Percentiles rank a stretch among this genome's conserved stretches.
These are phyloP conservation scores for Callopanchax toddi DNA, from an alignment of 2,113 vertebrate species.

Conservation along the genomic window DNA sequence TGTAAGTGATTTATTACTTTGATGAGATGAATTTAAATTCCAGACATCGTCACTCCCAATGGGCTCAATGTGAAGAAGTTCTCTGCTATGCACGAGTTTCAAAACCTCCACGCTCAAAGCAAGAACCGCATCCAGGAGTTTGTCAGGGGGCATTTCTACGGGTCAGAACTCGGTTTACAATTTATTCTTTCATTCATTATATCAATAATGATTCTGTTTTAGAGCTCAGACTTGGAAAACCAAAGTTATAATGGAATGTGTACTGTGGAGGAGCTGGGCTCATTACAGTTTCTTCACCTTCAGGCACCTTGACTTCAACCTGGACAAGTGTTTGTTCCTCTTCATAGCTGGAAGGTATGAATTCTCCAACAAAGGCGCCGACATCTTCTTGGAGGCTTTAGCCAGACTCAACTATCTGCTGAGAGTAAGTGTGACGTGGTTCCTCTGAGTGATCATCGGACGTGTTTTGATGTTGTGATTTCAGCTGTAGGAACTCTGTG, in stretches of 20 bases:
- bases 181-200: too few species aligned
- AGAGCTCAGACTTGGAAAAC: too few species aligned
- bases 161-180: slow-evolving; percentile 83
- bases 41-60: slow-evolving; percentile 91
- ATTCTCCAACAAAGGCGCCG: slow-evolving; percentile 93
- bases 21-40: too few species aligned
- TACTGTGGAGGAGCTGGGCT: not conserved
- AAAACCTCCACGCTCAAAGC: slow-evolving; percentile 93
- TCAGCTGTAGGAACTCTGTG: not conserved
- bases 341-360: slow-evolving; percentile 93
- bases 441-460: not conserved
- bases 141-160: slow-evolving; percentile 92
- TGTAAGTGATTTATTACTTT: too few species aligned
- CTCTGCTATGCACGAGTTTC: slow-evolving; percentile 93
- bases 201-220: too few species aligned
- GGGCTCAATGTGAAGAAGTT: slow-evolving; percentile 95
- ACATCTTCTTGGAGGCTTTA: slow-evolving; percentile 90
- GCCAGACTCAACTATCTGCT: slow-evolving; percentile 93
- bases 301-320: slow-evolving; percentile 91
- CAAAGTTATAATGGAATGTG: not conserved
- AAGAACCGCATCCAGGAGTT: slow-evolving; percentile 94
- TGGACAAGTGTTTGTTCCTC: slow-evolving; percentile 93
- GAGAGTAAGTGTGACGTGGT: slow-evolving; percentile 75
- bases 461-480: not conserved
- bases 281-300: slow-evolving; percentile 5